Evolutionary conservation across 2,888 invertebrate species (phyloP), one percentile per base, ranked within the genome.

Genomic region (Hyposoter dolosus): DNA sequence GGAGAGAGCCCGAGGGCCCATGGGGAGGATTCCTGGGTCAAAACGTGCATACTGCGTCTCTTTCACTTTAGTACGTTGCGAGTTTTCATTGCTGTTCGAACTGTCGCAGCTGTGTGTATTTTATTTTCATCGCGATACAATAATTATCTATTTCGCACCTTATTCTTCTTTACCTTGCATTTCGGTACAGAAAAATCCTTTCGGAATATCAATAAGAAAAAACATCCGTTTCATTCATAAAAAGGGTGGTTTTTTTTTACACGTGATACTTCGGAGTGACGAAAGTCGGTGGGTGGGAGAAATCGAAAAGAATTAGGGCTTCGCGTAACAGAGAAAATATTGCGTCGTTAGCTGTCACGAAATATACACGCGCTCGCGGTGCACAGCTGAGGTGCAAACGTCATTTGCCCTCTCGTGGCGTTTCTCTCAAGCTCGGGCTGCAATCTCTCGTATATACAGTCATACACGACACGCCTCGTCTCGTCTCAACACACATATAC

Each of bases 41-140:
- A 82, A 80, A 78, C 82, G 76, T 78, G 81, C 83, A 71, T 78
- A 83, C 85, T 77, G 86, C 85, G 84, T 85, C 87, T 87, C 84
- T 87, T 88, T 87, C 86, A 83, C 74, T 83, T 84, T 82, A 86
- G 83, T 83, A 82, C 85, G 86, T 85, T 84, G 83, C 86, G 83
- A 84, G 86, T 84, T 84, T 82, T 74, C 82, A 82, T 76, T 82
- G 87, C 80, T n/a, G 77, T 56, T 76, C 60, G 60, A 43, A 15
- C 15, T 28, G 60, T 63, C 35, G 68, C 83, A 75, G 83, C 65
- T 81, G 76, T 76, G 79, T 47, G 32, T 32, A 56, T 74, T 32
- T 50, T 47, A 47, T 77, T 45, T 47, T 47, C 69, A 68, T 60
- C 28, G 28, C 60, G 28, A 28, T 28, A 28, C 3, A 15, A 28